These are phyloP conservation scores for Turritopsis rubra DNA, from an alignment of 30 jellyfish, hydroid and myxozoan species.

Conservation along the genomic window DNA sequence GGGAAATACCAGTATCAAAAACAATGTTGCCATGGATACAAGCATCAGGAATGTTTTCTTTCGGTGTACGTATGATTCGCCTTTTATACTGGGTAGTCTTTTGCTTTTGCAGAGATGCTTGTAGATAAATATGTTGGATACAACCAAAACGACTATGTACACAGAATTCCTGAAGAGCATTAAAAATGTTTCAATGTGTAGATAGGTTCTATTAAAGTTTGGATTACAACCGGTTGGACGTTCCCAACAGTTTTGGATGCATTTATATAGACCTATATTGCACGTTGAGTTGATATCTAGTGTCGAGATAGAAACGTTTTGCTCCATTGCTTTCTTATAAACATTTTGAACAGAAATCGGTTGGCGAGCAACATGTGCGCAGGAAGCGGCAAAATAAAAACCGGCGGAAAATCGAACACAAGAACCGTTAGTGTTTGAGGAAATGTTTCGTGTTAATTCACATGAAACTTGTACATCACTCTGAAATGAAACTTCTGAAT, in stretches of 20 bases:
- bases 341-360: too few relatives aligned
- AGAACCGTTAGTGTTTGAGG: too few relatives aligned
- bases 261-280: too few relatives aligned
- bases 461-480: not conserved
- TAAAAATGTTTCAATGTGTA: not conserved
- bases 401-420: too few relatives aligned
- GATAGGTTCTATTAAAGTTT: too few relatives aligned
- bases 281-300: too few relatives aligned
- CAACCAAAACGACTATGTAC: not conserved
- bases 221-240: too few relatives aligned
- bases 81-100: not conserved
- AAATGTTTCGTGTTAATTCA: not conserved
- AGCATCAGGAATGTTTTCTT: not conserved
- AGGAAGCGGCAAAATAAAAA: too few relatives aligned
- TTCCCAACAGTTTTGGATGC: too few relatives aligned
- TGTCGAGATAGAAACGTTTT: too few relatives aligned
- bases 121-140: not conserved
- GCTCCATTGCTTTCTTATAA: too few relatives aligned
- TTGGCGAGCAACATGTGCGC: too few relatives aligned
- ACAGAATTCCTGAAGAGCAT: not conserved
- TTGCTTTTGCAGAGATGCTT: not conserved
- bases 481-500: not conserved
- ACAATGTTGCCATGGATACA: not conserved
- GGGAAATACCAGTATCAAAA: not conserved
- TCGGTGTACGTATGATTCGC: not conserved